Percentiles rank a stretch among this genome's conserved stretches.
These are phyloP conservation scores for Neopelma chrysocephalum DNA, from an alignment of 2,797 vertebrate genomes.

Conservation along the genomic window DNA sequence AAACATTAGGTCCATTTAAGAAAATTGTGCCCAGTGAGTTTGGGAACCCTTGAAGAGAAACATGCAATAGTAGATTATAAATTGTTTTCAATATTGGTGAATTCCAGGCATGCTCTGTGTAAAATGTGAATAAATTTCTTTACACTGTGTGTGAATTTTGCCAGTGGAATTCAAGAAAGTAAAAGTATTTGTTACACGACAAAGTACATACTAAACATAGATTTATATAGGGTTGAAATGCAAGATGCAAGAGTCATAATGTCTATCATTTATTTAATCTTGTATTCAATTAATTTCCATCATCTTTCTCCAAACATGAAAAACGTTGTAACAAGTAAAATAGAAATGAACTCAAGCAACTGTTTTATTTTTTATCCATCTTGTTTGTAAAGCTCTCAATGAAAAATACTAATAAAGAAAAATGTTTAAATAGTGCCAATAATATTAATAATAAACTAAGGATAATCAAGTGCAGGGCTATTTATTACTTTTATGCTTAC, in stretches of 20 bases:
- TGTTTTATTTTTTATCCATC: neutral
- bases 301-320: neutral
- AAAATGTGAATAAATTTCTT: conserved; percentile 9
- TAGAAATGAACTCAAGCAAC: neutral
- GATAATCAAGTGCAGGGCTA: neutral
- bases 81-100: neutral
- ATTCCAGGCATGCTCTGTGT: neutral
- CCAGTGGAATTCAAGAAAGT: neutral
- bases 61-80: neutral
- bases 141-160: neutral
- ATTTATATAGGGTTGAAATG: neutral
- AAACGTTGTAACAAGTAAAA: neutral
- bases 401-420: neutral
- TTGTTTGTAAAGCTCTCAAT: neutral
- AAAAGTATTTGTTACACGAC: neutral
- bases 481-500: neutral
- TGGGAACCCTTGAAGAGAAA: conserved; percentile 8
- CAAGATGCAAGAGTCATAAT: neutral
- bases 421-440: neutral
- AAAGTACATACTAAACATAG: neutral
- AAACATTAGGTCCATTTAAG: neutral
- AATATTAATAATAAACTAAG: neutral
- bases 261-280: neutral
- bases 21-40: neutral
- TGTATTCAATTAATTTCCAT: neutral